Evolutionary conservation across 1,140 invertebrate species (phyloP), one percentile per base, ranked within the genome.

Genomic region (Potamilus streckersoni): DNA sequence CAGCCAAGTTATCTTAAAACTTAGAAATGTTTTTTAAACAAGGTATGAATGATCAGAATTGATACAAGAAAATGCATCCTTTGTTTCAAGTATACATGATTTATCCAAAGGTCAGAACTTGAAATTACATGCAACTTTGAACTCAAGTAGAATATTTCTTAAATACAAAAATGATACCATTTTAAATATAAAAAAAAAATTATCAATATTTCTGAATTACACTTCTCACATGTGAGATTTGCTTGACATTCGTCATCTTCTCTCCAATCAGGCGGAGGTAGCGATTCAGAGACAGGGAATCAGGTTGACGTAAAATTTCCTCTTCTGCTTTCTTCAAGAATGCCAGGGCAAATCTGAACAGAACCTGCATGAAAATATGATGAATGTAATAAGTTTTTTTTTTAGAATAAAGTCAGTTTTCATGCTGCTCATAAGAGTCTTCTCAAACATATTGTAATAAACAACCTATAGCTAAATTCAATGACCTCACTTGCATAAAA

Each of bases 321-420:
- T 90, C 86, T 82, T 93, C 92, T 74, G 84, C 86, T 63, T 88
- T 82, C 79, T 92, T 92, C 71, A 93, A 87, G 73, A 93, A 90
- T 15, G 92, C 92, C 23, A 92, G 76, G 55, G 92, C 91, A 88
- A 91, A 93, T 19, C 92, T 87, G 79, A 93, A 93, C 38, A 92
- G 79, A 23, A 92, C 89, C 91, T 91, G 73, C 14, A 80, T 79
- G 59, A 72, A 57, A 79, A 27, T 16, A 13, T 17, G 55, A n/a
- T 2, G 0, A n/a, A 16, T 20, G 17, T 13, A 14, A 38, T 16
- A 38, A 49, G 11, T 61, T 19, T 61, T 13, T 23, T 8, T 61
- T n/a, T 61, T n/a, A 13, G 17, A 4, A 8, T 4, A n/a, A 2
- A n/a, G 20, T 23, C 12, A n/a, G 2, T 13, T 67, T 20, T 27